A percentile compares a stretch with the other conserved stretches of the same genome.
Conservation (phyloP, 2,888 invertebrate genomes). For the Myopa tessellatipennis region DNA sequence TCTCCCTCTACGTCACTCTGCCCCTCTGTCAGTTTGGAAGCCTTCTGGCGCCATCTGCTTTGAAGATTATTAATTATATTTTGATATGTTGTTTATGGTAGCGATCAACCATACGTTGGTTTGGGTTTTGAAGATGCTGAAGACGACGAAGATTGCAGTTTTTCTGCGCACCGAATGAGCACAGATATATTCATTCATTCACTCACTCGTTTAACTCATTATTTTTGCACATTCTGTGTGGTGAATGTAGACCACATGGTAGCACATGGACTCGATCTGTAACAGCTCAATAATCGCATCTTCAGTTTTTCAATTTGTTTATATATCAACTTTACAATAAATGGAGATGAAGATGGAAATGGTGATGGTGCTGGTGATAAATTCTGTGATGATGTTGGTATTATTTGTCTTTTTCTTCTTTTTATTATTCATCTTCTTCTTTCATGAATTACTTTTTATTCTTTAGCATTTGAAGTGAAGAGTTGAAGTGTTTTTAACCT, state of each 20-base stretch:
- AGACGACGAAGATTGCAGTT: background rate
- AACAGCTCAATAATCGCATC: background rate
- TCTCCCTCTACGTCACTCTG: background rate
- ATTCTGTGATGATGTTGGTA: background rate
- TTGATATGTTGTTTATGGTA: background rate
- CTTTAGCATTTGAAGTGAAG: background rate
- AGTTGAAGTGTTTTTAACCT: too few relatives aligned
- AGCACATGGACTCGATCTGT: background rate
- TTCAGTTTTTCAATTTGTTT: background rate
- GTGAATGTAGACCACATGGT: background rate
- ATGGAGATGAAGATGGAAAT: background rate
- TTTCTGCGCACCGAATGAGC: background rate
- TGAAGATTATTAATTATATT: background rate
- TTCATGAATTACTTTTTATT: background rate
- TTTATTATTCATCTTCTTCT: background rate
- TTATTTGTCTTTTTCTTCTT: background rate
- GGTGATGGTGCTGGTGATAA: background rate
- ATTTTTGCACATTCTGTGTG: background rate
- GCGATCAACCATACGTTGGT: background rate
- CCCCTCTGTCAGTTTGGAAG: background rate
- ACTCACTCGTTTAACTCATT: background rate
- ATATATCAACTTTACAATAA: background rate
- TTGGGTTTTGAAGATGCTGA: background rate
- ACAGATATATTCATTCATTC: background rate
- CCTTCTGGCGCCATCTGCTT: background rate